Evolutionary conservation across 2,888 invertebrate species (phyloP).

Genomic region (Pegoplata infirma): DNA sequence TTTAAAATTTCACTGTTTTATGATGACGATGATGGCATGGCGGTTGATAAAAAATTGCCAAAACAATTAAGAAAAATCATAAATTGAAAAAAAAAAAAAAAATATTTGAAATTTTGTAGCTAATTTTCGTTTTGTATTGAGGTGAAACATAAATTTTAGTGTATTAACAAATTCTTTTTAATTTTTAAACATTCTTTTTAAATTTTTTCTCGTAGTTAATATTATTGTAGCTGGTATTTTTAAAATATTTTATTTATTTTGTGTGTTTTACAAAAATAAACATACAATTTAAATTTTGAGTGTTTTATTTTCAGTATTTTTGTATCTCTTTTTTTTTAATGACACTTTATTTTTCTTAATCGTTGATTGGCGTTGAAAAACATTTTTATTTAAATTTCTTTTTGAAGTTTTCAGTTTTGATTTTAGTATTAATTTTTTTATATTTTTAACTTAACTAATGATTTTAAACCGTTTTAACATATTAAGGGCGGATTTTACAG

Average conservation of each 20-base stretch:
- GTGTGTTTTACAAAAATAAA: constrained; percentile 8
- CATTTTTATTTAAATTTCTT: not conserved
- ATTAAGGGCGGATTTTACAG: no score
- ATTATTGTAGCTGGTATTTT: not conserved
- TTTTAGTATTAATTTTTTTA: no score
- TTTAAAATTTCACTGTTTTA: not conserved
- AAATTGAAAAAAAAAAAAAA: constrained; percentile 36
- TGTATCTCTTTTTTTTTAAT: constrained; percentile 2
- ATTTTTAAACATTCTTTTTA: not conserved
- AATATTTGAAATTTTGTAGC: constrained; percentile 46
- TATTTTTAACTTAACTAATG: no score
- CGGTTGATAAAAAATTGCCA: constrained; percentile 48
- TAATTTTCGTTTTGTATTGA: constrained; percentile 12
- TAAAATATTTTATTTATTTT: not conserved
- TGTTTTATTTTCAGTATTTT: not conserved
- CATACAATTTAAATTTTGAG: not conserved
- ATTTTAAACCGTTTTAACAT: no score
- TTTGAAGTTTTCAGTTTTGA: no score
- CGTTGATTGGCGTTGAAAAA: constrained; percentile 22
- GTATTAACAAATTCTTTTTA: constrained; percentile 26
- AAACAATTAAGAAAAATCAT: constrained; percentile 49
- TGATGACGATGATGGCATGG: constrained; percentile 15
- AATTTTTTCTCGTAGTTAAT: no score
- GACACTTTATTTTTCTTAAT: constrained; percentile 31
- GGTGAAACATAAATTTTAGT: constrained; percentile 43